Base-by-base conservation (phyloP, 2,888 invertebrate species). In the Agrilus mali region DNA sequence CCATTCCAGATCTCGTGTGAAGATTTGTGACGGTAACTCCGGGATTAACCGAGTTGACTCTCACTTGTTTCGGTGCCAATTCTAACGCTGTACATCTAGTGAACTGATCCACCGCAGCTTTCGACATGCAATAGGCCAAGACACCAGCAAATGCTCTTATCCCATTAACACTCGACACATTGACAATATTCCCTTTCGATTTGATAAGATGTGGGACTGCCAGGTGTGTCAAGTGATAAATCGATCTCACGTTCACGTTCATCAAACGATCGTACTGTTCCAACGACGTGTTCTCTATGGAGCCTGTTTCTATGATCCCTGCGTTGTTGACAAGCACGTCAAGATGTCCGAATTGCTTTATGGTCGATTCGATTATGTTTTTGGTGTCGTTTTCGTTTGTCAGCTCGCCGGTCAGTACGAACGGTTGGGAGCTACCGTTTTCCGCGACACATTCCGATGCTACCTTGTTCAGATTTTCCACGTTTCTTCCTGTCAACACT, bases 161-260 rank as follows among this genome's bases (percentile, higher is more conserved):
- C 3, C 96, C 96, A 58, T 85, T 87, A 0, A 96, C 90, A 63
- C 94, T 94, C 2, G 95, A 96, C 0, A 97, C 86, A 63, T 96
- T 97, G 0, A 97, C 93, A 54, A 95, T 83, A 52, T 81, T 87
- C n/a, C 93, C 93, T 65, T 88, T 85, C 0, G 80, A 76, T 65
- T 81, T 75, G 3, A 88, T 70, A 15, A 96, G 71, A 67, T 93
- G 80, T 0, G 95, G 94, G 0, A 87, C 84, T 4, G 92, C 86
- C 39, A 93, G 63, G 80, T 84, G 86, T 0, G 89, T 93, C 49
- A 95, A 63, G 47, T 86, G 78, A 60, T 86, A 86, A 14, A 87
- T 72, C 1, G 86, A 77, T 47, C 92, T 78, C 0, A 93, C 82
- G 65, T 97, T 97, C 2, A 85, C 78, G 57, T 88, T 86, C 79